phyloP scores from a whole-genome alignment of 2,888 invertebrate genomes.

The Torymus auratus region DNA sequence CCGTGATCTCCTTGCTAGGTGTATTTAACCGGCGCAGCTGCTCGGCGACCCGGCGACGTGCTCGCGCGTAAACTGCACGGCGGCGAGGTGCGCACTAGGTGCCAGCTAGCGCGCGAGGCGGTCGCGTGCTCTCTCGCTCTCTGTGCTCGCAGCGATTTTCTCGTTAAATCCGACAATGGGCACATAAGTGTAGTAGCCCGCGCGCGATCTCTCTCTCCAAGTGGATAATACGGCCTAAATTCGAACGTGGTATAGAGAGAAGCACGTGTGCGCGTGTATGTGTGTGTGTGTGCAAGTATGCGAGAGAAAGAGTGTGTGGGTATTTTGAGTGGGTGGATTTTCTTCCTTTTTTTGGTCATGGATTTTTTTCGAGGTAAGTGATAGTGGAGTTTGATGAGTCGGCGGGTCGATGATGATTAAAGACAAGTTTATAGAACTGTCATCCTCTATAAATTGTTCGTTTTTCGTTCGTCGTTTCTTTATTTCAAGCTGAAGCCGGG shows the following conservation, averaged over 20 bases:
- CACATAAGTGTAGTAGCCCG: conserved; percentile 29
- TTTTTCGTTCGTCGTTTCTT: too few relatives aligned
- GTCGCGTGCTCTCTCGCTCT: conserved; percentile 18
- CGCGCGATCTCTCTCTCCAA: conserved; percentile 22
- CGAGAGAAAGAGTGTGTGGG: too few relatives aligned
- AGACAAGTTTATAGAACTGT: too few relatives aligned
- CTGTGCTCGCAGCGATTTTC: conserved; percentile 48
- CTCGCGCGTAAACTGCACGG: background rate
- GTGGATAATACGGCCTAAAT: conserved; percentile 59
- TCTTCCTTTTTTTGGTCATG: too few relatives aligned
- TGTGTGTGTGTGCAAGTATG: too few relatives aligned
- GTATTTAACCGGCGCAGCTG: background rate
- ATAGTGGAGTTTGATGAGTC: too few relatives aligned
- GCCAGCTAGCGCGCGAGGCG: background rate
- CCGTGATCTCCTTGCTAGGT: too few relatives aligned
- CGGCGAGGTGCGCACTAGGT: background rate
- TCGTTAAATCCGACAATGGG: conserved; percentile 56
- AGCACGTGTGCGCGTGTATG: background rate
- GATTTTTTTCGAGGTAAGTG: too few relatives aligned
- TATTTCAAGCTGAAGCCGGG: too few relatives aligned
- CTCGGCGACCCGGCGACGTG: conserved; percentile 16
- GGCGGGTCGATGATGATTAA: too few relatives aligned
- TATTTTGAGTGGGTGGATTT: too few relatives aligned
- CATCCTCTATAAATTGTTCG: too few relatives aligned
- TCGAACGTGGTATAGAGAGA: background rate